Evolutionary conservation across 2,797 vertebrate species (phyloP).

Genomic region (Peromyscus attwateri): DNA sequence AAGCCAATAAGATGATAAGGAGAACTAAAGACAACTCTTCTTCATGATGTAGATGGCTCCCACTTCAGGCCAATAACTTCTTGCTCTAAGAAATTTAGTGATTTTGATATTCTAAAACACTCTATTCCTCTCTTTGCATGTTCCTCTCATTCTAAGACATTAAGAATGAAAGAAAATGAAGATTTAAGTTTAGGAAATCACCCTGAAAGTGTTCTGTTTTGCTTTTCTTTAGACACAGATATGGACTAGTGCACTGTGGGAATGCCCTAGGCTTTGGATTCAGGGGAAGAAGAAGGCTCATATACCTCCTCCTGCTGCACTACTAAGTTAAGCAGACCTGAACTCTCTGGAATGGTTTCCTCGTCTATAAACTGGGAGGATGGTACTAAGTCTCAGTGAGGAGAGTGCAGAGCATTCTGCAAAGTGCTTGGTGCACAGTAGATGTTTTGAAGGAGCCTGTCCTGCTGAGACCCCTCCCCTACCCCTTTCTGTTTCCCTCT

Average conservation of each 20-base stretch:
- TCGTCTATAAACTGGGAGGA: not conserved
- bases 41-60: not conserved
- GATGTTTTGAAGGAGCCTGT: not conserved
- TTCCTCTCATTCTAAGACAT: not conserved
- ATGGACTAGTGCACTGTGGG: not conserved
- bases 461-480: not conserved
- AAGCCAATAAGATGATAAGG: not conserved
- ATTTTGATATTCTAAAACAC: constrained; percentile 2
- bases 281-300: not conserved
- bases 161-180: not conserved
- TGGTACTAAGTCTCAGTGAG: no score
- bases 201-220: not conserved
- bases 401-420: not conserved
- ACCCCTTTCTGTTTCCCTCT: not conserved
- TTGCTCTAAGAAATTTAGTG: not conserved
- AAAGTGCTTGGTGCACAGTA: fast-evolving
- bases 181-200: not conserved
- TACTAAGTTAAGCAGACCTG: not conserved
- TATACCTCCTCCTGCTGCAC: not conserved
- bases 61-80: not conserved
- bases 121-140: not conserved
- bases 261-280: not conserved
- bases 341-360: not conserved
- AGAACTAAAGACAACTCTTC: not conserved
- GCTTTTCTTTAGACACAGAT: not conserved